These are phyloP conservation scores for Percina caprodes DNA, from an alignment of 2,113 vertebrate genomes.

Conservation along the genomic window DNA sequence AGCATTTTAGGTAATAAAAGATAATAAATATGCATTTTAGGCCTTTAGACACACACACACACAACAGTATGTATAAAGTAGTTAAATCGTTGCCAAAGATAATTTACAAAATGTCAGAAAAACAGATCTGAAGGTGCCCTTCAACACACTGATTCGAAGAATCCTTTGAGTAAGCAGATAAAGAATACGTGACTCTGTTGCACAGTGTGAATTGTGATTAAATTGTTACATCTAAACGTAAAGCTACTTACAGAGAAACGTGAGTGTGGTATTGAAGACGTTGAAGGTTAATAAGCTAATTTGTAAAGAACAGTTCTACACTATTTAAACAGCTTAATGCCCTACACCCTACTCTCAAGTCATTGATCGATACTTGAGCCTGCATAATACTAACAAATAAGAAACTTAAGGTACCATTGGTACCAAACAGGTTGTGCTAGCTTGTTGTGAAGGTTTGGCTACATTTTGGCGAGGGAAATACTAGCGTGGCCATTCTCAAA, in stretches of 20 bases:
- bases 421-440: too few relatives aligned
- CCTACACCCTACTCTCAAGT: too few relatives aligned
- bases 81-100: neutral
- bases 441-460: too few relatives aligned
- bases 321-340: too few relatives aligned
- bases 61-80: neutral
- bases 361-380: neutral
- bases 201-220: neutral
- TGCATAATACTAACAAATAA: neutral
- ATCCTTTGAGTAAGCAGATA: neutral
- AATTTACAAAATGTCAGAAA: neutral
- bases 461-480: too few relatives aligned
- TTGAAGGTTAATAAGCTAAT: neutral
- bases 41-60: too few relatives aligned
- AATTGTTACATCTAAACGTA: neutral
- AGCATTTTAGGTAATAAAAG: too few relatives aligned
- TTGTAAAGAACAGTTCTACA: neutral
- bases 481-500: too few relatives aligned
- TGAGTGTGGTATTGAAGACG: neutral
- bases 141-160: neutral
- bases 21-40: too few relatives aligned
- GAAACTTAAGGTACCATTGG: too few relatives aligned
- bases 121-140: neutral
- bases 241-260: slow-evolving; percentile 2
- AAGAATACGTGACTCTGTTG: neutral